Percentiles rank a stretch among this genome's conserved stretches.
These are phyloP conservation scores for Pteromalus puparum DNA, from an alignment of 1,140 invertebrate species.

Conservation along the genomic window DNA sequence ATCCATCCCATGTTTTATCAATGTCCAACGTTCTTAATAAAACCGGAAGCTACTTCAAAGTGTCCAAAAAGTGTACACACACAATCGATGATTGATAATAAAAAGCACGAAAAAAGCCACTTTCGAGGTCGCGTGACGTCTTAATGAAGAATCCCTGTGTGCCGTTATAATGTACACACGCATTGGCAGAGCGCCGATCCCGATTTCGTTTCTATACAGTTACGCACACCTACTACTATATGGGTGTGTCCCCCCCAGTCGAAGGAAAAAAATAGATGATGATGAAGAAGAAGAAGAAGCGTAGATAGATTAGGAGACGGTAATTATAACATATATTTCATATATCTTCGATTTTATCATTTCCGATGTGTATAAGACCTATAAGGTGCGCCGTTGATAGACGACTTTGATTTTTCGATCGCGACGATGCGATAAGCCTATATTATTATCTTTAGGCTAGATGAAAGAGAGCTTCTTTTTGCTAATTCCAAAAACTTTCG, in stretches of 20 bases:
- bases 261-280: background rate
- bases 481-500: too few species aligned
- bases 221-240: background rate
- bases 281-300: background rate
- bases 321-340: too few species aligned
- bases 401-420: too few species aligned
- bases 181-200: background rate
- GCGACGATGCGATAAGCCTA: too few species aligned
- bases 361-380: too few species aligned
- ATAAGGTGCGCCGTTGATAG: too few species aligned
- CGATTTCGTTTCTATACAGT: constrained; percentile 7
- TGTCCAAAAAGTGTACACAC: too few species aligned
- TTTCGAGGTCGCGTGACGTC: background rate
- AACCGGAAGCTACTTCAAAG: constrained; percentile 1
- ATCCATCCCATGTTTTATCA: background rate
- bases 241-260: background rate
- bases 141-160: constrained; percentile 19
- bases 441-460: too few species aligned
- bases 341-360: too few species aligned
- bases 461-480: too few species aligned
- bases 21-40: constrained; percentile 21
- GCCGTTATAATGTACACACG: background rate
- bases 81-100: constrained; percentile 28
- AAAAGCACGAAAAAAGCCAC: background rate
- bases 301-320: too few species aligned